Percentiles rank a stretch among this genome's conserved stretches.
Conservation (phyloP, 2,113 vertebrate species). For the Synodontis membranacea region DNA sequence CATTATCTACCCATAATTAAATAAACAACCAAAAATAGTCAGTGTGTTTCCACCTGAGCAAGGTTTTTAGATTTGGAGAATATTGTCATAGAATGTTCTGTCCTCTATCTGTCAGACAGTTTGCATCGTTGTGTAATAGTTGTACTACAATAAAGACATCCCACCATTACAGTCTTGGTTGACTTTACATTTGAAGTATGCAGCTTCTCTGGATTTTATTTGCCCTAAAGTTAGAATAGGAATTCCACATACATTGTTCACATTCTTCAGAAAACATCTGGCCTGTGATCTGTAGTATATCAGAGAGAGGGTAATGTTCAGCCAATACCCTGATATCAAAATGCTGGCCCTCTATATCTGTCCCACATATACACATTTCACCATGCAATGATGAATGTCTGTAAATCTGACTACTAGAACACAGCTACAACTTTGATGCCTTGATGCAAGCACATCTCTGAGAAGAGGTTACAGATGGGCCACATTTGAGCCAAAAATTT, state of each 20-base stretch:
- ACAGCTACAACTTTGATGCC: background rate
- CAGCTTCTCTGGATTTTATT: background rate
- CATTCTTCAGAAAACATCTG: background rate
- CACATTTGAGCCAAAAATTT: background rate
- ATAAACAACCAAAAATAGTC: conserved; percentile 23
- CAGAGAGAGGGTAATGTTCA: background rate
- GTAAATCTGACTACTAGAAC: background rate
- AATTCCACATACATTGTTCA: background rate
- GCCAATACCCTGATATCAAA: background rate
- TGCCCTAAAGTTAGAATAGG: background rate
- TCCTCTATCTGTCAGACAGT: background rate
- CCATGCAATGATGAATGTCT: background rate
- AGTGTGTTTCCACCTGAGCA: background rate
- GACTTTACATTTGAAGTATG: background rate
- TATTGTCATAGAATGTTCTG: background rate
- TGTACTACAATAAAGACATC: background rate
- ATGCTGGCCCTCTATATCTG: background rate
- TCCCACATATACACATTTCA: background rate
- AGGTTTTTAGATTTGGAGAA: conserved; percentile 5
- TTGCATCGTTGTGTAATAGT: background rate
- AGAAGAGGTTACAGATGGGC: background rate
- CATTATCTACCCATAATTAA: conserved; percentile 34
- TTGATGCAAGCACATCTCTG: background rate
- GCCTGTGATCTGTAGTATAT: background rate
- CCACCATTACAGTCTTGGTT: background rate